phyloP scores from a whole-genome alignment of 2,888 invertebrate species.

The Orchesella flavescens region DNA sequence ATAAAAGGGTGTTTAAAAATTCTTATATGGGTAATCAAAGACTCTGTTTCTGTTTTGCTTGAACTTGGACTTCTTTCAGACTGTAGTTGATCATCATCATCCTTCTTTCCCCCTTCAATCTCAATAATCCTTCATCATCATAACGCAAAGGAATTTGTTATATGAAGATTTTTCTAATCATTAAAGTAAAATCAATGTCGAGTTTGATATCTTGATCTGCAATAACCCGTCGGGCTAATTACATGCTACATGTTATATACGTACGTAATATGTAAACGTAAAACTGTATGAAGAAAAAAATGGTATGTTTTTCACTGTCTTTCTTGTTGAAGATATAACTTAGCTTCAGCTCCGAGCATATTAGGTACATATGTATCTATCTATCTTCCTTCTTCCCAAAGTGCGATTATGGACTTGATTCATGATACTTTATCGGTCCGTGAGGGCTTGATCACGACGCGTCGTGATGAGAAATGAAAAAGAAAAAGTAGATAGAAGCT shows the following conservation, averaged over 20 bases:
- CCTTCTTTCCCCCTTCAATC: neutral
- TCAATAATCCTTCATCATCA: neutral
- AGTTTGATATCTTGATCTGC: constrained; percentile 71
- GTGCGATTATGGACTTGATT: constrained; percentile 37
- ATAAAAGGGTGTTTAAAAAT: constrained; percentile 36
- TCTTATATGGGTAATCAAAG: constrained; percentile 20
- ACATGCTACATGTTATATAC: constrained; percentile 36
- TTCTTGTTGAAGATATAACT: no score
- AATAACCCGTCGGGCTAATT: constrained; percentile 70
- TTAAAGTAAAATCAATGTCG: constrained; percentile 71
- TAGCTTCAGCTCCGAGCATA: no score
- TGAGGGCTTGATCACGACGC: constrained; percentile 34
- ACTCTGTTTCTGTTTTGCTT: no score
- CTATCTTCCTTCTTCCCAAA: no score
- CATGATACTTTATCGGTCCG: constrained; percentile 37
- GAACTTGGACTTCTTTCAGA: no score
- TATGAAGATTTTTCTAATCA: constrained; percentile 66
- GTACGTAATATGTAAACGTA: neutral
- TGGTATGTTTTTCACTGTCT: no score
- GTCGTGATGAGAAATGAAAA: constrained; percentile 19
- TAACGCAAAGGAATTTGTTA: constrained; percentile 1
- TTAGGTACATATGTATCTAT: no score
- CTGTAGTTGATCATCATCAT: neutral
- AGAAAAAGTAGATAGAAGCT: constrained; percentile 13
- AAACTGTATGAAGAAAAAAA: no score